Base-by-base conservation (phyloP, 1,140 invertebrate species). In the Tetramorium simillimum region DNA sequence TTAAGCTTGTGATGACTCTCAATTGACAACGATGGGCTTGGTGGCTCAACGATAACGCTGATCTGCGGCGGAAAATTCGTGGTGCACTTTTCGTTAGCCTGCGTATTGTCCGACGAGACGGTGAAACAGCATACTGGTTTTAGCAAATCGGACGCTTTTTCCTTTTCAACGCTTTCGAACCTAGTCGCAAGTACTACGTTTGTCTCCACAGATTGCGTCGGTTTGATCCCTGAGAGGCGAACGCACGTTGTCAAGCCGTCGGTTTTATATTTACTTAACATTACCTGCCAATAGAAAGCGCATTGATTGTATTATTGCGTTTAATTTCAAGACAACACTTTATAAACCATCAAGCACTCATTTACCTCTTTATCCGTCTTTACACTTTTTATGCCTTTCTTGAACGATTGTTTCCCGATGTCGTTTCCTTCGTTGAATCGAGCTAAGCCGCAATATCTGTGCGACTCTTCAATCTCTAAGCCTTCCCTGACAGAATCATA, bases 341-440 rank as follows among this genome's bases (percentile, higher is more conserved):
- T 21, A 16, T 6, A 28, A 78, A 70, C 1, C 3, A 5, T 3
- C 33, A 80, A 51, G 16, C 16, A 67, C 14, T 37, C n/a, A 21
- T 40, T 77, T 33, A 89, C 88, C 70, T 89, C 87, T 60, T 46
- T 75, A 21, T 89, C 88, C 24, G 86, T 67, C 1, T 56, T 81
- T 28, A 72, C 16, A 69, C 86, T 91, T 82, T 69, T 91, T 1
- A 78, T 58, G 14, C 87, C 86, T 33, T 95, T 96, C 91, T 97
- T 97, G 91, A 97, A 97, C 4, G 97, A 98, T 92, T 96, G 96
- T 69, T 97, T 96, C 1, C 97, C 97, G 81, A 98, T 98, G 92
- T 98, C 97, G 92, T 96, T 97, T 49, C 97, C 97, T 95, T 98
- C 97, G 85, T 97, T 97, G 91, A 98, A 98, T 88, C 97, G 96